phyloP scores from a whole-genome alignment of 2,797 vertebrate species.

The Babyrousa celebensis region DNA sequence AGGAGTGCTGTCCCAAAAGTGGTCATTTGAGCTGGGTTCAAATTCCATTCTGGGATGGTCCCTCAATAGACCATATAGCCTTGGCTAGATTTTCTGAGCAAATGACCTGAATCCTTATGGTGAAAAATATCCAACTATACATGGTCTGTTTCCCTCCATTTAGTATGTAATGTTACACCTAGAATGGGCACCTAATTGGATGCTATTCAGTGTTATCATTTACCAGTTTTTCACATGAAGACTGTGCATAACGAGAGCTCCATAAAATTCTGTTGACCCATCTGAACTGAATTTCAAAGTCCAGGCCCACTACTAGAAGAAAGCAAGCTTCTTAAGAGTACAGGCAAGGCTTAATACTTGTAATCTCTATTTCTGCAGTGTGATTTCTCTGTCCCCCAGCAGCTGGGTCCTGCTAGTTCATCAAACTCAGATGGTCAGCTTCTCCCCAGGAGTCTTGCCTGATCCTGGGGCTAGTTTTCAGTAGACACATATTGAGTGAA shows the following conservation, averaged over 20 bases:
- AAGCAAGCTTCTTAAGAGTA: not conserved
- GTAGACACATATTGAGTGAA: not conserved
- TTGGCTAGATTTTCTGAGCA: not conserved
- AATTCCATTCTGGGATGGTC: not conserved
- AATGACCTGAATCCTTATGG: not conserved
- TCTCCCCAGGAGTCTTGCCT: not conserved
- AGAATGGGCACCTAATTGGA: not conserved
- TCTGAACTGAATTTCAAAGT: not conserved
- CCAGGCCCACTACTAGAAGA: not conserved
- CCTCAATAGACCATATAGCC: not conserved
- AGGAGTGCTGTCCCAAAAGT: not conserved
- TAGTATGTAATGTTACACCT: not conserved
- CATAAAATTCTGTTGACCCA: not conserved
- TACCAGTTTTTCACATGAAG: not conserved
- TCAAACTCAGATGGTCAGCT: not conserved
- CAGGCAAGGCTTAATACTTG: conserved; percentile 9
- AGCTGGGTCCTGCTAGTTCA: not conserved
- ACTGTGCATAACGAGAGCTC: not conserved
- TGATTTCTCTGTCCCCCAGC: not conserved
- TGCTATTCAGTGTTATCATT: not conserved
- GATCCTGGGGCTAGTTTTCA: not conserved
- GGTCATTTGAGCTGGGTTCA: not conserved
- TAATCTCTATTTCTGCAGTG: not conserved
- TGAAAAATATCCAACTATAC: not conserved
- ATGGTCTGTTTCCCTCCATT: not conserved